Percentiles rank a stretch among this genome's conserved stretches.
phyloP scores from a whole-genome alignment of 2,797 vertebrate species.

The Hippopotamyrus pictus region DNA sequence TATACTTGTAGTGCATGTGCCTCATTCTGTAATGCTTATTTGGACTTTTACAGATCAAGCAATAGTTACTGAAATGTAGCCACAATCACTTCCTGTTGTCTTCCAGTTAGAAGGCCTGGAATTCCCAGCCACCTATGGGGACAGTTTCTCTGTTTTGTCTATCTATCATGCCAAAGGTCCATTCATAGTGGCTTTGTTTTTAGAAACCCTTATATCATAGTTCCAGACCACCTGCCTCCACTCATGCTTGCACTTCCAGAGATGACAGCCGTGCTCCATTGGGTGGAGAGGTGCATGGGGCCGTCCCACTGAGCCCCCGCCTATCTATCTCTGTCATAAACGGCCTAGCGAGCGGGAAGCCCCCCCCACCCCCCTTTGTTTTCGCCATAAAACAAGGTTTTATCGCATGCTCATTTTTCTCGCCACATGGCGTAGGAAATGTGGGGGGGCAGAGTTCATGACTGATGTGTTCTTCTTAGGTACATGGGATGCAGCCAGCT shows the following conservation, averaged over 20 bases:
- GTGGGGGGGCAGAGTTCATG: background rate
- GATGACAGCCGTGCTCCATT: background rate
- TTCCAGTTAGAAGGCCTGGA: background rate
- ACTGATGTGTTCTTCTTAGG: background rate
- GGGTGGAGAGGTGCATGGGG: background rate
- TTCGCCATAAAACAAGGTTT: background rate
- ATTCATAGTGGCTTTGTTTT: slow-evolving; percentile 13
- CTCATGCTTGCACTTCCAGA: background rate
- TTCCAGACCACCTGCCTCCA: slow-evolving; percentile 8
- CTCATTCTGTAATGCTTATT: background rate
- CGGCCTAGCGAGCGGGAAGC: background rate
- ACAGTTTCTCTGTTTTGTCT: background rate
- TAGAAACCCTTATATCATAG: background rate
- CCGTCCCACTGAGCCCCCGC: background rate
- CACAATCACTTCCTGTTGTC: slow-evolving; percentile 1
- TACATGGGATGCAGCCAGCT: background rate
- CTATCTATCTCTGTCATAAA: slow-evolving; percentile 10
- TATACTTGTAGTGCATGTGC: background rate
- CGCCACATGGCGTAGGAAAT: background rate
- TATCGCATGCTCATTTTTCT: background rate
- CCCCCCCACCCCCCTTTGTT: background rate
- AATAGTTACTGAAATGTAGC: background rate
- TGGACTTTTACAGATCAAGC: background rate
- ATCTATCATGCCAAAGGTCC: background rate
- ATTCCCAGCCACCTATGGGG: slow-evolving; percentile 2